Percentiles rank a stretch among this genome's conserved stretches.
Evolutionary conservation across 2,888 invertebrate species (phyloP).

Genomic region (Amblyteles armatorius): DNA sequence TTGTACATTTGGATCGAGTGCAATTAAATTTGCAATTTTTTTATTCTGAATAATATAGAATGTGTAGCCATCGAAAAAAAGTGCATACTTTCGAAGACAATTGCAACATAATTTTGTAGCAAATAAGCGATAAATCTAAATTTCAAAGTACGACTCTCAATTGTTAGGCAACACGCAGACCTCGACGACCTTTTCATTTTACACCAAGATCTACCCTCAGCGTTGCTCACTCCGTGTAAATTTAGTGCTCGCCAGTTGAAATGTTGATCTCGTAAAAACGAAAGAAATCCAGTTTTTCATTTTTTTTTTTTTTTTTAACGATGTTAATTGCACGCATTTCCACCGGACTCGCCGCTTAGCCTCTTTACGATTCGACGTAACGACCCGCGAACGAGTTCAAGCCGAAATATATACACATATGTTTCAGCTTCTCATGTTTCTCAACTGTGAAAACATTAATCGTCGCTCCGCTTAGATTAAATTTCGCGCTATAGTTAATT

Average conservation of each 20-base stretch:
- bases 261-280: background rate
- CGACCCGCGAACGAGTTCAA: background rate
- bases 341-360: background rate
- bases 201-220: background rate
- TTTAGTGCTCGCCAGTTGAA: background rate
- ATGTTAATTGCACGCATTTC: background rate
- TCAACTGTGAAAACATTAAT: conserved; percentile 38
- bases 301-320: conserved; percentile 1
- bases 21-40: background rate
- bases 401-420: background rate
- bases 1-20: background rate
- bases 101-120: background rate
- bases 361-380: background rate
- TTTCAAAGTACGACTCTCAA: background rate
- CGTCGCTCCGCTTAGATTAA: conserved; percentile 20
- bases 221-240: background rate
- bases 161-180: background rate
- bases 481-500: conserved; percentile 47
- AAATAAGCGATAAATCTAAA: background rate
- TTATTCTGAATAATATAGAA: background rate
- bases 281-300: background rate
- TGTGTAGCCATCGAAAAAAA: background rate
- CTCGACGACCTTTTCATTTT: background rate
- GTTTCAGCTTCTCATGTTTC: background rate
- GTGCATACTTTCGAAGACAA: background rate